A percentile compares a stretch with the other conserved stretches of the same genome.
These are phyloP conservation scores for Eupristina koningsbergeri DNA, from an alignment of 1,140 invertebrate species.

Conservation along the genomic window DNA sequence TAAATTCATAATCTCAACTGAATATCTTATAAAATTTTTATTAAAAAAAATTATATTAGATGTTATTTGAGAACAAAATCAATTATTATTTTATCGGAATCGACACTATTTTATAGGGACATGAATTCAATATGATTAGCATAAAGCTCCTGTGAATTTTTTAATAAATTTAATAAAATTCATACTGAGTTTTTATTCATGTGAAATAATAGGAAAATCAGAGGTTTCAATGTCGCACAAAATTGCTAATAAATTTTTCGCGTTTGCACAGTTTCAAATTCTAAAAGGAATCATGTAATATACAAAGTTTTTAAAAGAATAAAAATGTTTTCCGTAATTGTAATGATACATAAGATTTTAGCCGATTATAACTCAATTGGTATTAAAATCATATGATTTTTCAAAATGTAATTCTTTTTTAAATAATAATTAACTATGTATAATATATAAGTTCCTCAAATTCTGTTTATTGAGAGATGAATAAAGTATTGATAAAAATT, in stretches of 20 bases:
- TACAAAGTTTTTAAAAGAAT: neutral
- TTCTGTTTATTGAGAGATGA: neutral
- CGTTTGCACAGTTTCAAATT: neutral
- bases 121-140: neutral
- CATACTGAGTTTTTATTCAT: neutral
- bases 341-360: neutral
- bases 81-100: no score
- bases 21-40: no score
- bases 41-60: neutral
- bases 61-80: neutral
- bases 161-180: neutral
- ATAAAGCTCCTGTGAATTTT: neutral
- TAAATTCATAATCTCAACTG: no score
- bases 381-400: no score
- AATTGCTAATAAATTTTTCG: neutral
- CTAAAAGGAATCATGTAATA: neutral
- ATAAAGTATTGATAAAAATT: neutral
- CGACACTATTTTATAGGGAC: neutral
- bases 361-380: no score
- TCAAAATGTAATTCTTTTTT: no score
- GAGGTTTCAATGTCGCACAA: neutral
- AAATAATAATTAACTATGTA: no score
- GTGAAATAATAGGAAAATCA: neutral
- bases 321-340: neutral
- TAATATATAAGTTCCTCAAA: neutral